Conservation (phyloP, 2,797 vertebrate species). For the Rhinella marina region DNA sequence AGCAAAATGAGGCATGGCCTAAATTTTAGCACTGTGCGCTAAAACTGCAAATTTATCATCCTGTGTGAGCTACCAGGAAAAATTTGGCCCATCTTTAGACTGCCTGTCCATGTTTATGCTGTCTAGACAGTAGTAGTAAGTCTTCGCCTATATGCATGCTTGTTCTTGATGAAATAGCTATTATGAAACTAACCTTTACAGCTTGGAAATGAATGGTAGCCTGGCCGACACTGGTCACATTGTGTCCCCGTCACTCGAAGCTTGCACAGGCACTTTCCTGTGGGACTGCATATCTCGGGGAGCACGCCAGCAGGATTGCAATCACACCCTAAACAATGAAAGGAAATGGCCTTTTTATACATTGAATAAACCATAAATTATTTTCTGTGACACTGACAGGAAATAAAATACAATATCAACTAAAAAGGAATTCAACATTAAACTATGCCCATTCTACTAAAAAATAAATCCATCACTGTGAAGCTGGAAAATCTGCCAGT, state of each 20-base stretch:
- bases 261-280: constrained; percentile 83
- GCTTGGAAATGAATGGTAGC: constrained; percentile 81
- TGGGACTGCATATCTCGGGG: constrained; percentile 74
- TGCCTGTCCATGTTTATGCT: no score
- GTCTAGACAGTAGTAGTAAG: no score
- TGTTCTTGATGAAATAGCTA: neutral
- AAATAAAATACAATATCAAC: constrained; percentile 17
- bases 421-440: neutral
- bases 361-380: constrained; percentile 16
- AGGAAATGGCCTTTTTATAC: constrained; percentile 53
- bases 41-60: no score
- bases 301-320: constrained; percentile 79
- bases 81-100: no score
- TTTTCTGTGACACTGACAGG: constrained; percentile 7
- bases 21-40: no score
- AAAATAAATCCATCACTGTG: neutral
- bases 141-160: neutral
- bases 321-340: constrained; percentile 74
- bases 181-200: constrained; percentile 80
- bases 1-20: no score
- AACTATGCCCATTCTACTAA: neutral
- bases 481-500: neutral
- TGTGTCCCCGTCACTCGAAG: constrained; percentile 73
- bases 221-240: constrained; percentile 80
- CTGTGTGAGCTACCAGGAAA: no score